Conservation (phyloP, 2,888 invertebrate species). For the Panopea generosa region DNA sequence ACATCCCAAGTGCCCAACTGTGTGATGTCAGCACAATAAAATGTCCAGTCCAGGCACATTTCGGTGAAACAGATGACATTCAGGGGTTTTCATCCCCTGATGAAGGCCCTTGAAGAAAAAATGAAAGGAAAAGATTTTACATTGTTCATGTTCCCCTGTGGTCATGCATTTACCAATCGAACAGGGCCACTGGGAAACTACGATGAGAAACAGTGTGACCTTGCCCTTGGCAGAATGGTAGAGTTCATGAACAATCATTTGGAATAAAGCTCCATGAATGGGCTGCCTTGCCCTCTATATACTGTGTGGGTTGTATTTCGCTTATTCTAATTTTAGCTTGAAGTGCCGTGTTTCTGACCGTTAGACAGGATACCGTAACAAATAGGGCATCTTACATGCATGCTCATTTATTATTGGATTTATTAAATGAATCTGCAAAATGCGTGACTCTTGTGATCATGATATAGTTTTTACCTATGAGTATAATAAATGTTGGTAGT, state of each 20-base stretch:
- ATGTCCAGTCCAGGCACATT: slow-evolving; percentile 81
- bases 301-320: too few species aligned
- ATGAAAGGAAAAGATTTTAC: slow-evolving; percentile 60
- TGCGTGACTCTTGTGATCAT: too few species aligned
- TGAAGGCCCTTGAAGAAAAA: slow-evolving; percentile 71
- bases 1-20: slow-evolving; percentile 72
- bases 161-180: slow-evolving; percentile 76
- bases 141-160: slow-evolving; percentile 71
- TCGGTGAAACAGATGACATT: slow-evolving; percentile 74
- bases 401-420: too few species aligned
- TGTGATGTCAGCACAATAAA: slow-evolving; percentile 76
- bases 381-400: too few species aligned
- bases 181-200: slow-evolving; percentile 65
- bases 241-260: slow-evolving; percentile 1
- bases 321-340: too few species aligned
- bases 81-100: slow-evolving; percentile 77
- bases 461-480: too few species aligned
- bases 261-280: neutral
- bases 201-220: slow-evolving; percentile 61
- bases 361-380: too few species aligned
- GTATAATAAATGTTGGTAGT: too few species aligned
- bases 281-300: too few species aligned
- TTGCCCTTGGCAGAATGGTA: slow-evolving; percentile 49
- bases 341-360: too few species aligned
- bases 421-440: too few species aligned